Percentiles rank a stretch among this genome's conserved stretches.
Evolutionary conservation across 1,140 invertebrate species (phyloP).

Genomic region (Pseudobourletiella spinata): DNA sequence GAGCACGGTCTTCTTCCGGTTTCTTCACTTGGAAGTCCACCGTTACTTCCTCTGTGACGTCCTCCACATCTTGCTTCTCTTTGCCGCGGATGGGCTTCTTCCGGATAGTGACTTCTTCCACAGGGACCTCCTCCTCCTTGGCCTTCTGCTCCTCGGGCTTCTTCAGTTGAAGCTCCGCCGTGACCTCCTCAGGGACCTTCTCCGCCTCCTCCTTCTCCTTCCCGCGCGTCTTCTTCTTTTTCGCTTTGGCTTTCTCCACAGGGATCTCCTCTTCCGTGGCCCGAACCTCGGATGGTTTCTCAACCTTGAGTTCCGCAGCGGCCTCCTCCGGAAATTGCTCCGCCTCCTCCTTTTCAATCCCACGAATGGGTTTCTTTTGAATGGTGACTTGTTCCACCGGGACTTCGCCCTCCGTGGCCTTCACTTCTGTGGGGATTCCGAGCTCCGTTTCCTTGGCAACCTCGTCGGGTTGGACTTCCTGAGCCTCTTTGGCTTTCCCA

Average conservation of each 20-base stretch:
- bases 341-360: background rate
- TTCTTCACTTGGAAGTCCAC: background rate
- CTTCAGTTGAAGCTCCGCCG: background rate
- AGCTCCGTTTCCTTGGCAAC: background rate
- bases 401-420: background rate
- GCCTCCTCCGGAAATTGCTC: background rate
- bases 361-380: background rate
- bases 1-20: background rate
- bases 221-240: conserved; percentile 1
- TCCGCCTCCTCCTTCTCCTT: conserved; percentile 6
- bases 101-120: background rate
- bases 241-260: background rate
- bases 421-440: background rate
- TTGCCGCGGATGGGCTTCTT: background rate
- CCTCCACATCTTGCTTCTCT: background rate
- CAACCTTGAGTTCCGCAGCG: background rate
- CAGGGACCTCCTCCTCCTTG: background rate
- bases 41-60: background rate
- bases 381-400: conserved; percentile 2
- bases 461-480: conserved; percentile 2
- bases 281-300: background rate
- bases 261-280: background rate
- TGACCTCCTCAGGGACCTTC: background rate
- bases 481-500: background rate
- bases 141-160: background rate